Conservation (phyloP, 2,113 vertebrate genomes). For the Salvelinus fontinalis region DNA sequence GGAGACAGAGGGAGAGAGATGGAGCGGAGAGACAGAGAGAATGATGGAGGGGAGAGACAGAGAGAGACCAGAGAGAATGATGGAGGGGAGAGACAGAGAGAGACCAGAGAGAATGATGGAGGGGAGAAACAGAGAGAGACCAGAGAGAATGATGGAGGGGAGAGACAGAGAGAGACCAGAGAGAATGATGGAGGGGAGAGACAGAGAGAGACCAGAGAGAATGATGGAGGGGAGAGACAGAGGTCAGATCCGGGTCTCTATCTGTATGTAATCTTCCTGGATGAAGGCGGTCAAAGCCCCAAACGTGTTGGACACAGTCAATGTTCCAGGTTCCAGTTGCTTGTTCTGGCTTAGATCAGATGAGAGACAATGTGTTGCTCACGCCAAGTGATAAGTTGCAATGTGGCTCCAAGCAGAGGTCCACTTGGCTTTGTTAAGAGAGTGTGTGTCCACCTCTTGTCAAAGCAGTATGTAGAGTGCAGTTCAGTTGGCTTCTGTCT, state of each 20-base stretch:
- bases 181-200: not conserved
- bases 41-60: not conserved
- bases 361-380: not conserved
- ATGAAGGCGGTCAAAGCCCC: not conserved
- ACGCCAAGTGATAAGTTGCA: not conserved
- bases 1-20: not conserved
- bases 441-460: not conserved
- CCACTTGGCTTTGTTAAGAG: not conserved
- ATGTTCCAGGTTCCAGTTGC: not conserved
- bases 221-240: not conserved
- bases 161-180: not conserved
- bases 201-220: not conserved
- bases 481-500: not conserved
- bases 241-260: not conserved
- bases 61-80: not conserved
- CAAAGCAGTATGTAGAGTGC: not conserved
- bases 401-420: not conserved
- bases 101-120: not conserved
- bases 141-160: not conserved
- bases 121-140: not conserved
- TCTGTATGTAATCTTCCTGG: constrained; percentile 5
- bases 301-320: constrained; percentile 2
- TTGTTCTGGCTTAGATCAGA: not conserved
- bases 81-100: not conserved
- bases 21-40: not conserved